Evolutionary conservation across 2,797 vertebrate genomes (phyloP).

Genomic region (Astyanax mexicanus): DNA sequence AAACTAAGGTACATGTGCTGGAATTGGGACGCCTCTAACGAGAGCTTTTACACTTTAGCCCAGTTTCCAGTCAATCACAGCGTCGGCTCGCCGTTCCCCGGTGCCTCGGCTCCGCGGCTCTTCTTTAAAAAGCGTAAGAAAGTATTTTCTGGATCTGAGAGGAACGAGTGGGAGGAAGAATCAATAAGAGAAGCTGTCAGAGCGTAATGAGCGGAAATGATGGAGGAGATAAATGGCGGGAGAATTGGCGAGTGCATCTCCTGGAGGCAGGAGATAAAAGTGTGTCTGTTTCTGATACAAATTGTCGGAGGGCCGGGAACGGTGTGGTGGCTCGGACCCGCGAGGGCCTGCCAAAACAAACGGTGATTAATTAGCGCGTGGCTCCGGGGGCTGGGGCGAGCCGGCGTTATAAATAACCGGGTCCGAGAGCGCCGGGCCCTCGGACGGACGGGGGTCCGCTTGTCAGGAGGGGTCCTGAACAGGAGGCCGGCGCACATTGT

Average conservation of each 20-base stretch:
- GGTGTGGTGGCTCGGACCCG: no score
- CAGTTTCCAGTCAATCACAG: background rate
- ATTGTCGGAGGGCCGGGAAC: constrained; percentile 61
- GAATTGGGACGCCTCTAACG: background rate
- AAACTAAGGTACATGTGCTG: no score
- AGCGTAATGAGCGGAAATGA: constrained; percentile 36
- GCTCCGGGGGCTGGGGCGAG: constrained; percentile 62
- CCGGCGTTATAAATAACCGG: constrained; percentile 73
- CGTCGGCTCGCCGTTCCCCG: background rate
- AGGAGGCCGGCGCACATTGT: constrained; percentile 71
- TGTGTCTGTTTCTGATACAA: constrained; percentile 54
- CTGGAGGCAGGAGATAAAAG: constrained; percentile 51
- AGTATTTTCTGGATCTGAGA: background rate
- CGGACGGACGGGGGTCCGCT: constrained; percentile 67
- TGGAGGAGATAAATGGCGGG: constrained; percentile 16
- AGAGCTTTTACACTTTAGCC: background rate
- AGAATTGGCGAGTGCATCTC: constrained; percentile 19
- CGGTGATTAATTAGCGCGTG: constrained; percentile 71
- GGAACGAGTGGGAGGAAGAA: constrained; percentile 11
- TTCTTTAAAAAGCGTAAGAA: background rate
- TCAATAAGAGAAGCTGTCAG: constrained; percentile 11
- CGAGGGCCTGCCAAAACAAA: constrained; percentile 74
- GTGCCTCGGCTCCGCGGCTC: no score
- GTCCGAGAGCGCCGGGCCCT: constrained; percentile 63
- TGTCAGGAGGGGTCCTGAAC: constrained; percentile 72